Conservation (phyloP, 2,113 vertebrate species). For the Notarius lentiginosus region DNA sequence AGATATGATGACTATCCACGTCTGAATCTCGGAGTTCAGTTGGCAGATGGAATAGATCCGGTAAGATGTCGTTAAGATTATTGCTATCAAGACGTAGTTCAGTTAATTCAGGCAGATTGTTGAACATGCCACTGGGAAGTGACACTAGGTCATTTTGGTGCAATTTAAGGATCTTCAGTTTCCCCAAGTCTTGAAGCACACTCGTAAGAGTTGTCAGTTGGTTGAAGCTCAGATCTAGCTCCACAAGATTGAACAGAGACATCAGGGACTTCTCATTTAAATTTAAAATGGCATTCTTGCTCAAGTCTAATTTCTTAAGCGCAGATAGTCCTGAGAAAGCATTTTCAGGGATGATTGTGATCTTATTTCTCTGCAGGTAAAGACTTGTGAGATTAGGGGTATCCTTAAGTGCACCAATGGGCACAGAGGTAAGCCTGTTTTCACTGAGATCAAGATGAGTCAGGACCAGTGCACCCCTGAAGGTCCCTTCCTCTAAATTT, state of each 20-base stretch:
- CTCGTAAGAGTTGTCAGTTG: slow-evolving; percentile 49
- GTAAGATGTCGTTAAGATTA: slow-evolving; percentile 50
- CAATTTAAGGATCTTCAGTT: slow-evolving; percentile 59
- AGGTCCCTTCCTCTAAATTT: slow-evolving; percentile 42
- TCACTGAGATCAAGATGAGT: slow-evolving; percentile 54
- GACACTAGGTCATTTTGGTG: slow-evolving; percentile 60
- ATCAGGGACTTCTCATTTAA: slow-evolving; percentile 56
- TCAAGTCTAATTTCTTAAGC: slow-evolving; percentile 60
- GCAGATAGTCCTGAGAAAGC: slow-evolving; percentile 51
- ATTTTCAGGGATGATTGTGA: slow-evolving; percentile 54
- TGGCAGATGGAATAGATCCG: slow-evolving; percentile 49
- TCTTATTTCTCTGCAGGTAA: slow-evolving; percentile 58
- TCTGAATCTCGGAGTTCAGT: slow-evolving; percentile 49
- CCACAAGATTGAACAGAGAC: slow-evolving; percentile 48
- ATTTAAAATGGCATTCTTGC: slow-evolving; percentile 55
- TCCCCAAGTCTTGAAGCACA: slow-evolving; percentile 51
- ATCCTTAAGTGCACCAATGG: slow-evolving; percentile 33
- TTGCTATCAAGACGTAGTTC: slow-evolving; percentile 65
- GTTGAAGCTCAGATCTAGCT: slow-evolving; percentile 64
- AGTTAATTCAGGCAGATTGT: slow-evolving; percentile 50
- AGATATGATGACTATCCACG: slow-evolving; percentile 52
- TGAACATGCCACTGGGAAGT: slow-evolving; percentile 57
- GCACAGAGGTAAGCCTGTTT: slow-evolving; percentile 52
- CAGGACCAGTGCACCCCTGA: slow-evolving; percentile 45
- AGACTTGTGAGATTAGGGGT: slow-evolving; percentile 56